These are phyloP conservation scores for Tribolium castaneum DNA, from an alignment of 1,140 invertebrate genomes.

Conservation along the genomic window DNA sequence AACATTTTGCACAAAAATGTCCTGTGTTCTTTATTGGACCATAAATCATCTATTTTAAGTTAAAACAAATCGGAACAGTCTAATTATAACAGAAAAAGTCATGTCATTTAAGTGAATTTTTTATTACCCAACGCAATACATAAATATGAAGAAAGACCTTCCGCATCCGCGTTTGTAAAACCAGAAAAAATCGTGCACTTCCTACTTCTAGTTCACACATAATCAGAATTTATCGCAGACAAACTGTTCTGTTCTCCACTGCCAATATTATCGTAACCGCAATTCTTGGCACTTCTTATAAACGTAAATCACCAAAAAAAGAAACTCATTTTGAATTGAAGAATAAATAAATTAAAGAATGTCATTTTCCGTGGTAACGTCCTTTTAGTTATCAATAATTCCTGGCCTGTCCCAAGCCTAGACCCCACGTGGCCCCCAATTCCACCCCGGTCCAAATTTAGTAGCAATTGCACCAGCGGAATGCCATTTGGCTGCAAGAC, in stretches of 20 bases:
- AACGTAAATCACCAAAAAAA: conserved; percentile 4
- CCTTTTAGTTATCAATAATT: neutral
- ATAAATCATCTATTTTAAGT: neutral
- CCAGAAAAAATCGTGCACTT: conserved; percentile 4
- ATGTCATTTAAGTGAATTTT: neutral
- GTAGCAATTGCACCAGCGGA: neutral
- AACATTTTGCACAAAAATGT: neutral
- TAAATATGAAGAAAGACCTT: conserved; percentile 6
- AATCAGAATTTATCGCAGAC: neutral
- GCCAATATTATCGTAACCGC: neutral
- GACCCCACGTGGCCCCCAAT: neutral
- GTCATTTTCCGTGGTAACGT: neutral
- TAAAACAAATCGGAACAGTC: neutral
- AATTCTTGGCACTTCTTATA: neutral
- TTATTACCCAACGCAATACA: neutral
- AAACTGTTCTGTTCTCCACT: neutral
- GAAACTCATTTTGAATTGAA: neutral
- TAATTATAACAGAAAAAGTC: neutral
- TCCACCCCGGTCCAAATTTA: conserved; percentile 7
- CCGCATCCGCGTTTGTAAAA: neutral
- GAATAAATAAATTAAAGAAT: no score
- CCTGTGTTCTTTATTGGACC: neutral
- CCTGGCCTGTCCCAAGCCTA: neutral
- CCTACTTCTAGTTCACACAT: neutral
- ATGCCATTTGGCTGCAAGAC: conserved; percentile 18